These are phyloP conservation scores for Dicaeum eximium DNA, from an alignment of 2,113 vertebrate genomes.

Conservation along the genomic window DNA sequence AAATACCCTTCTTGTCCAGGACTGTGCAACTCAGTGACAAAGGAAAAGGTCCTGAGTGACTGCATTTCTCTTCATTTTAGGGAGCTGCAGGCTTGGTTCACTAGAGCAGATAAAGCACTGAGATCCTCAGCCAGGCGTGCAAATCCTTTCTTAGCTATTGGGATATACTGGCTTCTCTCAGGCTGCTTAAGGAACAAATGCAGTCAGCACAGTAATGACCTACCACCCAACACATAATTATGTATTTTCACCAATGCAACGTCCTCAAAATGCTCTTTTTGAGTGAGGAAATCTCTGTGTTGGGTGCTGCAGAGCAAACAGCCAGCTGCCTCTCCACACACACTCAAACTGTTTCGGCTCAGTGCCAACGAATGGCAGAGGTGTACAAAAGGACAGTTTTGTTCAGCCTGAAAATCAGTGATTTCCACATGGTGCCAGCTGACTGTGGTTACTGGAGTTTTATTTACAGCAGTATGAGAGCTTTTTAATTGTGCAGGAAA, in stretches of 20 bases:
- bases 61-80: neutral
- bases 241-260: neutral
- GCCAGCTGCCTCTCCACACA: neutral
- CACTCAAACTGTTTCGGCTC: neutral
- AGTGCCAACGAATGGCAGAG: neutral
- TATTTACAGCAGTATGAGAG: constrained; percentile 12
- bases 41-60: neutral
- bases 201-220: constrained; percentile 38
- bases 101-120: constrained; percentile 52
- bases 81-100: constrained; percentile 32
- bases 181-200: constrained; percentile 42
- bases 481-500: constrained; percentile 26
- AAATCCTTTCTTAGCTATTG: constrained; percentile 58
- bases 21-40: neutral
- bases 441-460: neutral
- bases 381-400: neutral
- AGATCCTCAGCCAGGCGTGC: constrained; percentile 39
- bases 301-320: neutral
- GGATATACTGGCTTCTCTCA: constrained; percentile 48
- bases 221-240: neutral
- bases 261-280: neutral
- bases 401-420: neutral
- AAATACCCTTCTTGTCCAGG: neutral
- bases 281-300: neutral
- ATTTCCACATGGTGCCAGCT: neutral